Base-by-base conservation (phyloP, 1,140 invertebrate species). In the Samia ricini region DNA sequence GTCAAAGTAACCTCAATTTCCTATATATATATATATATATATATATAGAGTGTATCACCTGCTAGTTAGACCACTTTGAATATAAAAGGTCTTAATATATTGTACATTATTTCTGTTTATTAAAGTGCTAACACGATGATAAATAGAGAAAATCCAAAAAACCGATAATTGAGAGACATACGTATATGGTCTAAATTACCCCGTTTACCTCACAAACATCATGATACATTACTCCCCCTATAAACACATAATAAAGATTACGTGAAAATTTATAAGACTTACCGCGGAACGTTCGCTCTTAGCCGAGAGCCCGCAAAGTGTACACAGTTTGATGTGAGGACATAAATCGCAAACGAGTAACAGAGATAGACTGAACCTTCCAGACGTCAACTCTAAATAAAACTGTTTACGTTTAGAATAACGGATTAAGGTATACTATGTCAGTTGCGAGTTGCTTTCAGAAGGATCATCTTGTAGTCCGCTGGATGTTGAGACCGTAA, bases 301-400 rank as follows among this genome's bases (percentile, higher is more conserved):
- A 42, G 33, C n/a, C 33, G 33, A 42, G n/a, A 42, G 33, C 33
- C 12, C 33, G 33, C 33, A 15, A 15, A 42, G 33, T 42, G 33
- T 42, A 42, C 33, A 42, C 33, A 15, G 33, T 42, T 42, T 42
- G 33, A 42, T 42, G 52, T 55, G 52, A n/a, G 18, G 52, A 55
- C 52, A 55, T 55, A 55, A 55, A 55, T 55, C 21, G 33, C 52
- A 24, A 55, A 21, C 52, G 21, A 42, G 33, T 15, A 42, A 4
- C n/a, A 8, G 50, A 22, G 52, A 23, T n/a, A n/a, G n/a, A n/a
- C n/a, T n/a, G 52, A 56, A 57, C 56, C 63, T 61, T 61, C 42
- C n/a, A 26, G n/a, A 55, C 58, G 55, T 56, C 58, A 55, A n/a
- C 24, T 55, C 24, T 6, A 55, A 55, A 55, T 55, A 55, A 55